A percentile compares a stretch with the other conserved stretches of the same genome.
These are phyloP conservation scores for Etia nguti DNA, from an alignment of 2,113 vertebrate genomes.

Conservation along the genomic window DNA sequence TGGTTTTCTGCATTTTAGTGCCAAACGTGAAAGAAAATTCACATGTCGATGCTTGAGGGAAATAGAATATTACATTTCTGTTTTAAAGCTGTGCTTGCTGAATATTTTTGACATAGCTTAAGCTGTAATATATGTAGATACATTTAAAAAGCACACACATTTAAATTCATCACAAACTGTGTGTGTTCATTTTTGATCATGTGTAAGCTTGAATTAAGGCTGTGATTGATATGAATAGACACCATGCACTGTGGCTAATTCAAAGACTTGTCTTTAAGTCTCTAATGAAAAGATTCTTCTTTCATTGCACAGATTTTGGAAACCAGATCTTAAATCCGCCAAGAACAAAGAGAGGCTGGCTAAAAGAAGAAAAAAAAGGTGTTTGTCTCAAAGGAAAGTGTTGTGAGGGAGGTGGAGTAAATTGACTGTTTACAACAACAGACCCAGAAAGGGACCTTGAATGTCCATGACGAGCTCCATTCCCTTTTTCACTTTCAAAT, in stretches of 20 bases:
- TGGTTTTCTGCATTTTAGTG: neutral
- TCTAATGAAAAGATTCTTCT: constrained; percentile 11
- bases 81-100: neutral
- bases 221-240: neutral
- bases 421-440: constrained; percentile 52
- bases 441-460: constrained; percentile 55
- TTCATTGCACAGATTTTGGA: neutral
- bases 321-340: constrained; percentile 8
- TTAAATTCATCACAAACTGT: neutral
- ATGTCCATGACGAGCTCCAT: constrained; percentile 45
- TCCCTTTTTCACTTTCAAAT: constrained; percentile 64
- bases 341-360: constrained; percentile 20
- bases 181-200: neutral
- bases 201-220: neutral
- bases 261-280: constrained; percentile 17
- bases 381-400: constrained; percentile 31
- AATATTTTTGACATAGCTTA: neutral
- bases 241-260: neutral
- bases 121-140: neutral
- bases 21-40: neutral
- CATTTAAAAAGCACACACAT: neutral
- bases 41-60: neutral
- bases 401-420: constrained; percentile 35
- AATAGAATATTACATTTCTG: neutral
- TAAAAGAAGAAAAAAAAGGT: constrained; percentile 10